These are phyloP conservation scores for Sebastes itinus DNA, from an alignment of 2,797 vertebrate genomes.

Conservation along the genomic window DNA sequence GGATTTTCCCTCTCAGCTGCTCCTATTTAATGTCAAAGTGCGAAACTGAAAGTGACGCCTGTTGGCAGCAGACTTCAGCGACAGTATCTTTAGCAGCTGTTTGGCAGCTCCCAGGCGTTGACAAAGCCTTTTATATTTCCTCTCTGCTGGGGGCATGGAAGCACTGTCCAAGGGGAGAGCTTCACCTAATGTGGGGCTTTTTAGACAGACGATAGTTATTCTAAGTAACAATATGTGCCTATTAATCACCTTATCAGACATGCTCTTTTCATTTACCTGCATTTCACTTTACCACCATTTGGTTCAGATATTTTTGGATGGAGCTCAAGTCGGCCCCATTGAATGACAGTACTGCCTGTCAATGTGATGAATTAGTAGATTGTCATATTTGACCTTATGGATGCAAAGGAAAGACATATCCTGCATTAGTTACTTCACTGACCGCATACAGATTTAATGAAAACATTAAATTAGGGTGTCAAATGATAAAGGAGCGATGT, in stretches of 20 bases:
- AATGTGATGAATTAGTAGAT: background rate
- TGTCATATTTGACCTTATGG: background rate
- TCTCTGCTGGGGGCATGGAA: conserved; percentile 39
- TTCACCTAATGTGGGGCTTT: conserved; percentile 18
- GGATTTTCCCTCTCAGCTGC: conserved; percentile 40
- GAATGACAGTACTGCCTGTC: background rate
- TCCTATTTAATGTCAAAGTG: conserved; percentile 47
- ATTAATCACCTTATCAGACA: background rate
- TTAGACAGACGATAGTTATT: background rate
- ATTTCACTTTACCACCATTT: conserved; percentile 11
- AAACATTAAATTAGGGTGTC: background rate
- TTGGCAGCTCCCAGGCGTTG: conserved; percentile 49
- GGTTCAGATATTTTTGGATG: conserved; percentile 10
- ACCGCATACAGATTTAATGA: background rate
- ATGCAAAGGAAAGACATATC: background rate
- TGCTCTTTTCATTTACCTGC: conserved; percentile 1
- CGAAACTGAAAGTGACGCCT: conserved; percentile 43
- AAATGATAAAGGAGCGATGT: background rate
- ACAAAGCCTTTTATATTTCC: conserved; percentile 19
- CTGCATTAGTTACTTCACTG: background rate
- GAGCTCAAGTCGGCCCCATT: background rate
- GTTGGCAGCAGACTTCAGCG: conserved; percentile 41
- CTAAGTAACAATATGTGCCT: background rate
- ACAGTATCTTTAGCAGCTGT: conserved; percentile 65
- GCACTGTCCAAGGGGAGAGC: background rate